phyloP scores from a whole-genome alignment of 2,888 invertebrate genomes.

The Dasypogon diadema region DNA sequence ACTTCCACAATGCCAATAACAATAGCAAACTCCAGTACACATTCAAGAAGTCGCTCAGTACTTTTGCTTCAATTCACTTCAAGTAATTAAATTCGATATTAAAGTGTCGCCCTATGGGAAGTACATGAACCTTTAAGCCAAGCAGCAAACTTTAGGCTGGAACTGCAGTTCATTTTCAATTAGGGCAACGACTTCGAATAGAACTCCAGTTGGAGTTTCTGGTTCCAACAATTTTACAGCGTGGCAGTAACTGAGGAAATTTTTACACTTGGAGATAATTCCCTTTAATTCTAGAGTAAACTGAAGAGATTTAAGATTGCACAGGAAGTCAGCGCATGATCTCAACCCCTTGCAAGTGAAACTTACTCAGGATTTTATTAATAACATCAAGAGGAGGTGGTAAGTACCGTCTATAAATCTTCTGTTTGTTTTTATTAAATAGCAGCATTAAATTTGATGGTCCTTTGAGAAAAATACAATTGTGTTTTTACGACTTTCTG shows the following conservation, averaged over 20 bases:
- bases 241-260: background rate
- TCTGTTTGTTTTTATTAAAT: slow-evolving; percentile 19
- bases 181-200: background rate
- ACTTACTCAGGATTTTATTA: background rate
- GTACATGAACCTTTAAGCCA: background rate
- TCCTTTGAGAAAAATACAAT: slow-evolving; percentile 25
- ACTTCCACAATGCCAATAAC: too few relatives aligned
- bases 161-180: background rate
- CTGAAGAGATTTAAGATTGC: background rate
- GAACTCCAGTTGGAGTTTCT: background rate
- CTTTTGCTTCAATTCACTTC: background rate
- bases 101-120: background rate
- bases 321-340: background rate
- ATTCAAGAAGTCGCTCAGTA: background rate
- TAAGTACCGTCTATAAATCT: slow-evolving; percentile 3
- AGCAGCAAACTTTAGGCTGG: background rate
- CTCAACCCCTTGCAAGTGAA: background rate
- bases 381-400: background rate
- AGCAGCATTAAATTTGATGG: slow-evolving; percentile 21
- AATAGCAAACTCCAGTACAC: background rate
- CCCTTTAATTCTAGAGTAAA: slow-evolving; percentile 4
- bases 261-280: background rate
- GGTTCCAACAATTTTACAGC: background rate
- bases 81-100: slow-evolving; percentile 20
- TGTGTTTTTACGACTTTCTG: background rate